Conservation (phyloP, 2,888 invertebrate genomes). For the Eupithecia centaureata region DNA sequence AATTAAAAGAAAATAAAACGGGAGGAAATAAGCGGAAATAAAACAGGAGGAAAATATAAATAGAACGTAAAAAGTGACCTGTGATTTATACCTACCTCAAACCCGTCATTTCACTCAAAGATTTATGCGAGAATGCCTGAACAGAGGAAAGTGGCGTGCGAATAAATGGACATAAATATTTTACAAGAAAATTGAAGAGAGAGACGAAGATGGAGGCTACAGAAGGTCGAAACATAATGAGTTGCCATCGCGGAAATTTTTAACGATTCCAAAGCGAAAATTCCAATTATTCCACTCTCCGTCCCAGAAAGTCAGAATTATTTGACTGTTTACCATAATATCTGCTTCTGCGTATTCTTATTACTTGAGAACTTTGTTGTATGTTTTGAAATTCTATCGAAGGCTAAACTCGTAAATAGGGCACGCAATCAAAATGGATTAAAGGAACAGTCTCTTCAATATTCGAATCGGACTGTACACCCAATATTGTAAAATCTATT, state of each 20-base stretch:
- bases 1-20: slow-evolving; percentile 30
- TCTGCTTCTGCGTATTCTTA: background rate
- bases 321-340: slow-evolving; percentile 4
- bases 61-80: slow-evolving; percentile 15
- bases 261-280: background rate
- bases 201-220: slow-evolving; percentile 29
- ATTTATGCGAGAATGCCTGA: slow-evolving; percentile 48
- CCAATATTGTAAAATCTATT: slow-evolving; percentile 52
- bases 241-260: slow-evolving; percentile 29
- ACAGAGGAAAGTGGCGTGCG: slow-evolving; percentile 47
- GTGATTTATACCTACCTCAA: slow-evolving; percentile 45
- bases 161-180: slow-evolving; percentile 63
- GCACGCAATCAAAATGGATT: slow-evolving; percentile 32
- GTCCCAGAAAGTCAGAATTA: background rate
- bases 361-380: background rate
- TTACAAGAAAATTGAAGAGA: slow-evolving; percentile 58
- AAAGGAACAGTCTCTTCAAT: slow-evolving; percentile 49
- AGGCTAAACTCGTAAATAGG: slow-evolving; percentile 29
- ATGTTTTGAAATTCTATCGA: slow-evolving; percentile 7
- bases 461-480: slow-evolving; percentile 46
- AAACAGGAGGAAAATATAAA: slow-evolving; percentile 1
- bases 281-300: slow-evolving; percentile 4
- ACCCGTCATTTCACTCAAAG: slow-evolving; percentile 52
- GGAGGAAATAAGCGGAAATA: no score
- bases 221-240: slow-evolving; percentile 25